Conservation (phyloP, 2,797 vertebrate species). For the Mus caroli region DNA sequence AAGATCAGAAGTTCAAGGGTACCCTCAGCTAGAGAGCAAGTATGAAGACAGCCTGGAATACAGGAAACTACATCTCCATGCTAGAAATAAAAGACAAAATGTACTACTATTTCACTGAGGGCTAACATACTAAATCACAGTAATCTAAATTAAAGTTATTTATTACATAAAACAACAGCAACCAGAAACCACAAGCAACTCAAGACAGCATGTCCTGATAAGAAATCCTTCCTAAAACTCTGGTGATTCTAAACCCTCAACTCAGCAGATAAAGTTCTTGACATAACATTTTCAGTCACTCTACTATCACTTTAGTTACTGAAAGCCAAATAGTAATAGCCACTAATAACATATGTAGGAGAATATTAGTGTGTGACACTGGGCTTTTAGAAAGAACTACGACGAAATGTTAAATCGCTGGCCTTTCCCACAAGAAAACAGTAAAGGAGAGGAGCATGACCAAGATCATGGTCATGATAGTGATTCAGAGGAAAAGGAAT, state of each 20-base stretch:
- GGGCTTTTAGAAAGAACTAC: slow-evolving; percentile 23
- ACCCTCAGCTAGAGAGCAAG: neutral
- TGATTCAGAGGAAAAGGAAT: neutral
- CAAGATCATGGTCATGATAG: neutral
- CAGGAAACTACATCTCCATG: neutral
- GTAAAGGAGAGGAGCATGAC: slow-evolving; percentile 11
- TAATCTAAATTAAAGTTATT: slow-evolving; percentile 50
- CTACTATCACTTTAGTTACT: slow-evolving; percentile 39
- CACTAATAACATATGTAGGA: neutral
- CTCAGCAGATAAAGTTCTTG: slow-evolving; percentile 52
- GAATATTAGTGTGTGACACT: neutral
- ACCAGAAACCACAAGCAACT: slow-evolving; percentile 56
- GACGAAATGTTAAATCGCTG: slow-evolving; percentile 41
- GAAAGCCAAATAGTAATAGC: slow-evolving; percentile 51
- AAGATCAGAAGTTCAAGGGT: neutral
- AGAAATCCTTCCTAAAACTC: slow-evolving; percentile 58
- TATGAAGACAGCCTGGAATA: neutral
- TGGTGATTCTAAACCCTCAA: slow-evolving; percentile 42
- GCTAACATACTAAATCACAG: slow-evolving; percentile 66
- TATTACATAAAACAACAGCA: slow-evolving; percentile 53
- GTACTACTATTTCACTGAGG: neutral
- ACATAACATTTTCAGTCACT: slow-evolving; percentile 25
- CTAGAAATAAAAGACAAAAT: neutral
- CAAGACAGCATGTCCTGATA: slow-evolving; percentile 44
- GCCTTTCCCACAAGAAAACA: slow-evolving; percentile 35